These are phyloP conservation scores for Phylloscopus collybita DNA, from an alignment of 2,797 vertebrate species.

Conservation along the genomic window DNA sequence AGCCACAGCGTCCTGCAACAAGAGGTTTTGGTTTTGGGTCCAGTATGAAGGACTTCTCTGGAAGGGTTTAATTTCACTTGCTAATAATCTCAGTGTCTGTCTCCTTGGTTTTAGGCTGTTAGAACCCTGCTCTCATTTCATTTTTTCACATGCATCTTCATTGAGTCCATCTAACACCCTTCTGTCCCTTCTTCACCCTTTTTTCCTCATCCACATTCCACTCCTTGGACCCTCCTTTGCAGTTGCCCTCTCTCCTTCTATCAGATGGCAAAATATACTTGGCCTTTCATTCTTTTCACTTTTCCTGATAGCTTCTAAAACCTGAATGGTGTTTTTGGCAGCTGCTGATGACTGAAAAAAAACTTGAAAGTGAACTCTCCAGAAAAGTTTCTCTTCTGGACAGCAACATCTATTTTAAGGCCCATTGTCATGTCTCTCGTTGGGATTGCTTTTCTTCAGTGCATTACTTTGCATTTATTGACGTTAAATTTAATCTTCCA, in stretches of 20 bases:
- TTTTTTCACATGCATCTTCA: neutral
- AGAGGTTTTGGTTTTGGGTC: neutral
- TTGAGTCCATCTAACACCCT: neutral
- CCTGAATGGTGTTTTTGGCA: neutral
- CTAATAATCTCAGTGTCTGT: neutral
- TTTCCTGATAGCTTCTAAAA: neutral
- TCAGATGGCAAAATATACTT: neutral
- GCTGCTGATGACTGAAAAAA: neutral
- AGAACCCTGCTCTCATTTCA: neutral
- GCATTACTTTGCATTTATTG: slow-evolving; percentile 60
- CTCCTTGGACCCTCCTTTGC: neutral
- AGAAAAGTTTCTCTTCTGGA: neutral
- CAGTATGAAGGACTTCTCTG: neutral
- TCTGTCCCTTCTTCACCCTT: neutral
- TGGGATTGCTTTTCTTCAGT: slow-evolving; percentile 25
- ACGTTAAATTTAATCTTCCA: slow-evolving; percentile 58
- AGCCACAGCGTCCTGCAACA: neutral
- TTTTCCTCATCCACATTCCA: neutral
- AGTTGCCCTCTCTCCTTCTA: neutral
- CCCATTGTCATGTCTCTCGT: neutral
- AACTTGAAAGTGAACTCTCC: neutral
- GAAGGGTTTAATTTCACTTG: neutral
- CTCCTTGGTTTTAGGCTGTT: neutral
- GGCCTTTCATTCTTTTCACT: neutral
- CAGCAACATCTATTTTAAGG: slow-evolving; percentile 21